phyloP scores from a whole-genome alignment of 2,888 invertebrate species.

The Oscheius sp. region DNA sequence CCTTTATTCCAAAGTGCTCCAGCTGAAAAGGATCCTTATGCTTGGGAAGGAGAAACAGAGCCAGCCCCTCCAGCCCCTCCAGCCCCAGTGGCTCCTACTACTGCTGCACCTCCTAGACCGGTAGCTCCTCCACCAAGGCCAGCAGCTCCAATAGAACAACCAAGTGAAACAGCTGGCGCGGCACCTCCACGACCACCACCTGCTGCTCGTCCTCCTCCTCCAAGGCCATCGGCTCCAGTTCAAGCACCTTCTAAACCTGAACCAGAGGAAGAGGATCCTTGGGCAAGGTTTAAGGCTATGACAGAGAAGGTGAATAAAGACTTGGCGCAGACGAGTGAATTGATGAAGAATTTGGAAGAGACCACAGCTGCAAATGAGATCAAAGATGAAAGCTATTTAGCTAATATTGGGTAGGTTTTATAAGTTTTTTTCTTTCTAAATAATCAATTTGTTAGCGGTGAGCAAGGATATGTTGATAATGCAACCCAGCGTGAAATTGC shows the following conservation, averaged over 20 bases:
- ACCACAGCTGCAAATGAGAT: constrained; percentile 63
- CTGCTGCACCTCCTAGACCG: constrained; percentile 44
- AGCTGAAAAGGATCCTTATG: constrained; percentile 57
- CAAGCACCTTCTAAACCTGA: constrained; percentile 1
- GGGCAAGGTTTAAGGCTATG: constrained; percentile 68
- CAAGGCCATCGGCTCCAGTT: constrained; percentile 48
- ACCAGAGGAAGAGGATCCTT: constrained; percentile 64
- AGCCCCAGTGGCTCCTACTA: background rate
- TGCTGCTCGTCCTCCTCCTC: constrained; percentile 47
- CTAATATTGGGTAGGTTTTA: constrained; percentile 43
- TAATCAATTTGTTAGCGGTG: constrained; percentile 40
- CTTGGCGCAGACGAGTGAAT: constrained; percentile 60
- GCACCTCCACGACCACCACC: constrained; percentile 50
- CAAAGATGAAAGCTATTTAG: constrained; percentile 65
- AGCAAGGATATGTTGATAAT: constrained; percentile 51
- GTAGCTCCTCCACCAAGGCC: constrained; percentile 38
- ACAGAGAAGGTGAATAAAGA: constrained; percentile 58
- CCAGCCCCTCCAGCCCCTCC: constrained; percentile 8
- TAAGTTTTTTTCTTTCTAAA: background rate
- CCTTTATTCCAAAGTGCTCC: constrained; percentile 34
- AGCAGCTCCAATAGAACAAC: background rate
- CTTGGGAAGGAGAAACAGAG: constrained; percentile 57
- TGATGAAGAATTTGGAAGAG: constrained; percentile 59
- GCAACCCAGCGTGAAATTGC: constrained; percentile 54
- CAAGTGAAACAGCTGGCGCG: background rate